Evolutionary conservation across 2,888 invertebrate species (phyloP).

Genomic region (Chymomyza procnemis): DNA sequence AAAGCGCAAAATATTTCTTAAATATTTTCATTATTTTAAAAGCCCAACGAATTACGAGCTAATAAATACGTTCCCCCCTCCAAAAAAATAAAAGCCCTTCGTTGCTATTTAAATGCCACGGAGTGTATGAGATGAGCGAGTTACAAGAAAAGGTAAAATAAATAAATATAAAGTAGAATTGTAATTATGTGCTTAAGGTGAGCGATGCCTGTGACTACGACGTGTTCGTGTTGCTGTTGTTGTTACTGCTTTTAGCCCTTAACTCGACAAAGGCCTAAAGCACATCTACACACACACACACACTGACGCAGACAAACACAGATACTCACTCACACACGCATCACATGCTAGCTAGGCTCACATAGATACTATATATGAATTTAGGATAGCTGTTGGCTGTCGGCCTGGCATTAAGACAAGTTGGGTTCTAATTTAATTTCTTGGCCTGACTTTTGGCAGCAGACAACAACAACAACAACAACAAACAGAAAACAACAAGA

Average conservation of each 20-base stretch:
- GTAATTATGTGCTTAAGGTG: slow-evolving; percentile 71
- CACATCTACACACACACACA: neutral
- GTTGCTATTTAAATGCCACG: too few relatives aligned
- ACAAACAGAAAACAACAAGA: neutral
- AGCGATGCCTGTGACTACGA: slow-evolving; percentile 48
- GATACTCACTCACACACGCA: neutral
- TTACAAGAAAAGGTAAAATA: slow-evolving; percentile 59
- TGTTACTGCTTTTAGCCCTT: neutral
- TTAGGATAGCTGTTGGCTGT: slow-evolving; percentile 4
- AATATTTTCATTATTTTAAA: too few relatives aligned
- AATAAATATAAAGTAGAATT: slow-evolving; percentile 72
- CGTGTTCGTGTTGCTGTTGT: neutral
- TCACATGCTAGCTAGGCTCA: slow-evolving; percentile 5
- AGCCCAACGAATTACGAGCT: neutral
- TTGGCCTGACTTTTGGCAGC: slow-evolving; percentile 31
- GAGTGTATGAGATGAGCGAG: neutral
- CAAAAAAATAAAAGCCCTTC: too few relatives aligned
- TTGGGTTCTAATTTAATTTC: slow-evolving; percentile 59
- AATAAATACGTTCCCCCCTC: too few relatives aligned
- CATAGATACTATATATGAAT: slow-evolving; percentile 15
- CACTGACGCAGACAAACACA: neutral
- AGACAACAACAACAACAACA: too few relatives aligned
- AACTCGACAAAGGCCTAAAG: slow-evolving; percentile 3
- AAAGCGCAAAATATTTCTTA: too few relatives aligned
- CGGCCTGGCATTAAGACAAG: slow-evolving; percentile 51